Base-by-base conservation (phyloP, 2,888 invertebrate genomes). In the Agrypnus murinus region DNA sequence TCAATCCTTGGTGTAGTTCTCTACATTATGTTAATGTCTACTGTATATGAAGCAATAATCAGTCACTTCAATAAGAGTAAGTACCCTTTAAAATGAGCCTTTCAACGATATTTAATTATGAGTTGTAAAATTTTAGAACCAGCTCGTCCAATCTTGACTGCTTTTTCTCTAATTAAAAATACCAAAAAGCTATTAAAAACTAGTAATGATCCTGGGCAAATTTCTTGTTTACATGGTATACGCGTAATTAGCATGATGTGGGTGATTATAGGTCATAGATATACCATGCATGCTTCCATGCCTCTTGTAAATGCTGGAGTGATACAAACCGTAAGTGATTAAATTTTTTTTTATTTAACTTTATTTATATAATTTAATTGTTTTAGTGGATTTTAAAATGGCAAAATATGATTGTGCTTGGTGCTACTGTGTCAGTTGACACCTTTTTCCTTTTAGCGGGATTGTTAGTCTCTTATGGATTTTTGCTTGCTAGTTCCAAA, bases 361-460 rank as follows among this genome's bases (percentile, higher is more conserved):
- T 12, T 40, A 40, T 12, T 40, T 10, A 2, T 1, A 2, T 3
- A 25, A 25, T 25, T 43, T 31, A 34, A 10, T 10, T 75, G 4
- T 19, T 75, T 60, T 43, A 76, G 75, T 75, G 75, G 69, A 69
- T 66, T 31, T 14, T 53, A 0, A 40, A 69, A n/a, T 34, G 46
- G 2, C 46, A 9, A 14, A 58, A 48, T 58, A 57, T 48, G 38
- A 58, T 45, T 46, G 6, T 65, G 4, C 10, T 58, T 14, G 65
- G 58, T 80, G 89, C 84, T 76, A 76, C 88, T 0, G 83, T 90
- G 5, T 87, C 90, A 0, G 92, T 92, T 0, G 92, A 92, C 69
- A 90, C 91, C 0, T 92, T 92, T 81, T 90, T 92, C 79, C 85
- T 89, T 53, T 81, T 92, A 77, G 90, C 90, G 73, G 91, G 91